Base-by-base conservation (phyloP, 1,140 invertebrate genomes). In the Pachypeltis micranthus region DNA sequence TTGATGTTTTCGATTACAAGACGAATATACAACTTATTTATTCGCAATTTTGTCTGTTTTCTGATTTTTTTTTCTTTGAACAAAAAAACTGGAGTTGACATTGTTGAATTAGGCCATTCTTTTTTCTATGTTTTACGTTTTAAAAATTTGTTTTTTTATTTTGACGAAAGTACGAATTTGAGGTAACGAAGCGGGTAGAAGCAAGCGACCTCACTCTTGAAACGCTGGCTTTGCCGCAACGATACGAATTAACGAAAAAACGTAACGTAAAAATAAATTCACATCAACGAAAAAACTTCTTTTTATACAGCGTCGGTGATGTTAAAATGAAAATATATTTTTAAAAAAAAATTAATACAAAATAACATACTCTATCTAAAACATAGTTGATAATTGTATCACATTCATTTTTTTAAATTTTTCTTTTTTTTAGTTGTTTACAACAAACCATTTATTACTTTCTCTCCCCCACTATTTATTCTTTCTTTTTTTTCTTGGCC, bases 321-420 rank as follows among this genome's bases (percentile, higher is more conserved):
- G 23, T 66, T 59, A 64, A 65, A 67, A 67, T n/a, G n/a, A 64
- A 65, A 64, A 60, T 62, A 63, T 51, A n/a, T n/a, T n/a, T n/a
- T n/a, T n/a, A n/a, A n/a, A n/a, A n/a, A 64, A 66, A 66, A 65
- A 68, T 56, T 47, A 65, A 63, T 63, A 65, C 63, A 65, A 63
- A 63, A 67, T 64, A 62, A 64, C 39, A 44, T 63, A 60, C 58
- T 65, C 39, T 63, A 63, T 34, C 59, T 60, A 68, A 63, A 65
- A 66, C 63, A 59, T 63, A 65, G 64, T 65, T 66, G 63, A 66
- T 66, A 66, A 68, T 68, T 68, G 67, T 68, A 68, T 68, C 67
- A 68, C 67, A 68, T 66, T 66, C 67, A 66, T 66, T 67, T 65
- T 63, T n/a, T n/a, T n/a, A n/a, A n/a, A n/a, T n/a, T n/a, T n/a